Conservation (phyloP, 2,888 invertebrate genomes). For the Oscheius sp. region DNA sequence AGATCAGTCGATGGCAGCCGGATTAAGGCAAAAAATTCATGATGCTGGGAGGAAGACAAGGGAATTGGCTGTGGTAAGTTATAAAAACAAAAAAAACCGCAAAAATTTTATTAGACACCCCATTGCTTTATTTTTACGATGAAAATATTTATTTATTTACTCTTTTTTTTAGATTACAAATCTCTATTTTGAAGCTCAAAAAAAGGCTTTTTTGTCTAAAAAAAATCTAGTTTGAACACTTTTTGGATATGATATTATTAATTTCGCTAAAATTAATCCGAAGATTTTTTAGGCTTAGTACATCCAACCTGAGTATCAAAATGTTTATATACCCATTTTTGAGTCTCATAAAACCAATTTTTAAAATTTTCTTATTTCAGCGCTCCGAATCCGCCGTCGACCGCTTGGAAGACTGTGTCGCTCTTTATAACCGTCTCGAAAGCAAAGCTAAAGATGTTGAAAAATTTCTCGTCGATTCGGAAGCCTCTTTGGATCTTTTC, state of each 20-base stretch:
- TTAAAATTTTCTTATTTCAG: slow-evolving; percentile 27
- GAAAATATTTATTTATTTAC: no score
- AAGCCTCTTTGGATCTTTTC: slow-evolving; percentile 42
- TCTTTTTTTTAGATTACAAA: no score
- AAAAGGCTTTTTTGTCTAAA: no score
- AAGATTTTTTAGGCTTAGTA: no score
- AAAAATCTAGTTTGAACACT: no score
- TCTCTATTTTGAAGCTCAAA: no score
- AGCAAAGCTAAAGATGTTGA: slow-evolving; percentile 35
- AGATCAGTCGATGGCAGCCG: slow-evolving; percentile 39
- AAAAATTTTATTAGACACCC: not conserved
- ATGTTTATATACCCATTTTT: not conserved
- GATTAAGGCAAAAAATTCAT: slow-evolving; percentile 36
- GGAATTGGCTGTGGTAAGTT: slow-evolving; percentile 35
- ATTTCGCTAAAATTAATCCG: no score
- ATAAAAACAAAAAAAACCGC: no score
- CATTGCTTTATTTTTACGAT: not conserved
- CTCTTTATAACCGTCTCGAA: slow-evolving; percentile 37
- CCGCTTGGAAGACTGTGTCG: slow-evolving; percentile 58
- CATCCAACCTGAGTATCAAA: no score
- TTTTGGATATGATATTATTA: no score
- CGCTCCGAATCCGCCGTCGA: slow-evolving; percentile 52
- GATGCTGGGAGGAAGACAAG: slow-evolving; percentile 41
- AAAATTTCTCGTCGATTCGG: slow-evolving; percentile 46
- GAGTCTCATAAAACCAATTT: not conserved